phyloP scores from a whole-genome alignment of 2,113 vertebrate genomes.

The Rattus rattus region DNA sequence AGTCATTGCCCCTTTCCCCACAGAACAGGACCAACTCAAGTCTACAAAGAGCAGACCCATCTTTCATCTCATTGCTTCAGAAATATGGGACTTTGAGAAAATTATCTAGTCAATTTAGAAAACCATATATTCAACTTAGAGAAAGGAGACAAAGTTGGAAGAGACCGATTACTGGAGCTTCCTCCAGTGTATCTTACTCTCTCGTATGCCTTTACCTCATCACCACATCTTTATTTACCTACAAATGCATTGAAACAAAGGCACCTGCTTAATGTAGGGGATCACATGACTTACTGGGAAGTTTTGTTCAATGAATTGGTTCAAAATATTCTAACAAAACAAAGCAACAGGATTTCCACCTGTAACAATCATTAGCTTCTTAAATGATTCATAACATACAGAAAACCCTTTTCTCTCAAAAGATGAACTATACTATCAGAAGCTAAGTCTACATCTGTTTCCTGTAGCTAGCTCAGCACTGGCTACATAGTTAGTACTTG shows the following conservation, averaged over 20 bases:
- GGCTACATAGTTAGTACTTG: neutral
- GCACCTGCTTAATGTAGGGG: neutral
- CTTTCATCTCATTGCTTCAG: slow-evolving; percentile 6
- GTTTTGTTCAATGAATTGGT: neutral
- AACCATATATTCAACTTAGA: neutral
- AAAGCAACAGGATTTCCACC: neutral
- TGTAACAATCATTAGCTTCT: neutral
- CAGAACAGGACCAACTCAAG: slow-evolving; percentile 18
- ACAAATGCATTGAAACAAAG: neutral
- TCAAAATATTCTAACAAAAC: neutral
- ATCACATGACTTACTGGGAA: neutral
- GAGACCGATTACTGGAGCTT: neutral
- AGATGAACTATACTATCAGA: neutral
- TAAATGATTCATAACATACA: neutral
- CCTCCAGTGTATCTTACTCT: neutral
- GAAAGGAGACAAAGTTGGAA: neutral
- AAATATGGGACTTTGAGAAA: slow-evolving; percentile 2
- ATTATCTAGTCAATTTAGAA: neutral
- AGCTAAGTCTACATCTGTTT: neutral
- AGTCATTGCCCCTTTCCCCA: slow-evolving; percentile 43
- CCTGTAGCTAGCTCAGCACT: neutral
- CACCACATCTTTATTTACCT: neutral
- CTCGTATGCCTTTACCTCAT: neutral
- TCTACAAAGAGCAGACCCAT: slow-evolving; percentile 36
- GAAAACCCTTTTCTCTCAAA: neutral